Percentiles rank a stretch among this genome's conserved stretches.
Conservation (phyloP, 1,140 invertebrate species). For the Yoshiicerus persimilis region DNA sequence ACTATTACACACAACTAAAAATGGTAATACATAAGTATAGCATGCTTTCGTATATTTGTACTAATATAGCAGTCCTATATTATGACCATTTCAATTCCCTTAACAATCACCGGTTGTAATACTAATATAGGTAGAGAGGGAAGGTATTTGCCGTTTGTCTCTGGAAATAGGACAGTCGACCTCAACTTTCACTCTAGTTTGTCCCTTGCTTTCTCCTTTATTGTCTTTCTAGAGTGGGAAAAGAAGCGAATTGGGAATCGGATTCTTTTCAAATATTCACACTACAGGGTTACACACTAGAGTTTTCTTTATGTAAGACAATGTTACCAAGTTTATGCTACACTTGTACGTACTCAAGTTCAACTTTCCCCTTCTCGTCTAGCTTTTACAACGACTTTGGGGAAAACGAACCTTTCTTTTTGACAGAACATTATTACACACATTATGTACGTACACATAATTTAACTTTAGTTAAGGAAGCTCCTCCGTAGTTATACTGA, state of each 20-base stretch:
- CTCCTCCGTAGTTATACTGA: no score
- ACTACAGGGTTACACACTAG: neutral
- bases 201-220: neutral
- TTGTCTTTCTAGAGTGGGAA: neutral
- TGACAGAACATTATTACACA: no score
- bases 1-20: no score
- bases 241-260: neutral
- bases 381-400: neutral
- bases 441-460: neutral
- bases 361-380: neutral
- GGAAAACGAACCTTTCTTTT: neutral
- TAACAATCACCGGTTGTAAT: neutral
- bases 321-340: no score
- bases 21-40: neutral
- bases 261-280: neutral
- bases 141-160: neutral
- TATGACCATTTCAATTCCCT: neutral
- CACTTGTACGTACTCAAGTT: neutral
- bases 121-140: neutral
- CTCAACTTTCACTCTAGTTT: neutral
- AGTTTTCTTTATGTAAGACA: neutral
- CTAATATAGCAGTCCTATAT: neutral
- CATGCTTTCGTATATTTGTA: neutral
- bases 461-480: no score
- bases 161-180: neutral